A percentile compares a stretch with the other conserved stretches of the same genome.
These are phyloP conservation scores for Hirtodrosophila cameraria DNA, from an alignment of 2,888 invertebrate species.

Conservation along the genomic window DNA sequence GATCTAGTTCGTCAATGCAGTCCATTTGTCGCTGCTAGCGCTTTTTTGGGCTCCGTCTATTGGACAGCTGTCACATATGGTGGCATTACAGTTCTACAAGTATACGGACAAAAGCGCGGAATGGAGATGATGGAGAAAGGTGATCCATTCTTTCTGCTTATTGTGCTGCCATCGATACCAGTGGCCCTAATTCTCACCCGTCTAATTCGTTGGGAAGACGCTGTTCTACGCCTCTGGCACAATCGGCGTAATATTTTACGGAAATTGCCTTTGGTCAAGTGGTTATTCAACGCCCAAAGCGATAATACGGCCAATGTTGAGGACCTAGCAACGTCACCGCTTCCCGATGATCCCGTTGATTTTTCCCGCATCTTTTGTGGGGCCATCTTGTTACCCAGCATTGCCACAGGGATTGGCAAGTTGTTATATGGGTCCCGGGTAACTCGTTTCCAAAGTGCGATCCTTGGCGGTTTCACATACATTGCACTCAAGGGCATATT, in stretches of 20 bases:
- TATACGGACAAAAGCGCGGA: conserved; percentile 96
- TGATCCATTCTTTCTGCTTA: conserved; percentile 94
- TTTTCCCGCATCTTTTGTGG: conserved; percentile 96
- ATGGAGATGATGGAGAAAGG: conserved; percentile 96
- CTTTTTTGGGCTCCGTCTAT: conserved; percentile 95
- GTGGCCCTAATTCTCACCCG: conserved; percentile 95
- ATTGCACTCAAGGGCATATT: conserved; percentile 95
- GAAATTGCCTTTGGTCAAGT: conserved; percentile 88
- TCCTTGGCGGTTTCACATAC: conserved; percentile 96
- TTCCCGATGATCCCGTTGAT: conserved; percentile 90
- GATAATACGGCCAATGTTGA: conserved; percentile 86
- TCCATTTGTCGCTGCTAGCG: conserved; percentile 96
- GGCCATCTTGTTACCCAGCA: conserved; percentile 95
- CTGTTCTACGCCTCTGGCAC: conserved; percentile 91
- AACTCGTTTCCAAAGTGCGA: conserved; percentile 94
- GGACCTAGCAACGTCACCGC: conserved; percentile 86
- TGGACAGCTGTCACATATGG: conserved; percentile 99
- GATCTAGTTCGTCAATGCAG: conserved; percentile 94
- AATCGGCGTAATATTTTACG: conserved; percentile 85
- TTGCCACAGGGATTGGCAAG: conserved; percentile 95
- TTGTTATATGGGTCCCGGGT: conserved; percentile 93
- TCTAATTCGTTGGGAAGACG: conserved; percentile 98
- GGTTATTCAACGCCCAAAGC: conserved; percentile 9
- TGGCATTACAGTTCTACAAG: conserved; percentile 96
- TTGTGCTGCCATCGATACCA: conserved; percentile 96